phyloP scores from a whole-genome alignment of 2,797 vertebrate genomes.

The Rhodeus uyekii region DNA sequence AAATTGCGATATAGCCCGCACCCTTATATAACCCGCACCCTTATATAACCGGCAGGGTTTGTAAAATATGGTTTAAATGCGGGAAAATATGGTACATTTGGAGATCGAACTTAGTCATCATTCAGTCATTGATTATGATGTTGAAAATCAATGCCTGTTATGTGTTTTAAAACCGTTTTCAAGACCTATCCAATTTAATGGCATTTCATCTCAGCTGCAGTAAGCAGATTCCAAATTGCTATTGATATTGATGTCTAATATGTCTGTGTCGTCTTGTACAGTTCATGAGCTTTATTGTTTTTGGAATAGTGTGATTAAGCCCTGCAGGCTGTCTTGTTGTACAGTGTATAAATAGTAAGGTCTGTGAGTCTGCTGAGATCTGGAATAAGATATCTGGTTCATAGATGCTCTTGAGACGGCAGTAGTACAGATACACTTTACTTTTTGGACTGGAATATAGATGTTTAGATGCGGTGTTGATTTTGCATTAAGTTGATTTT shows the following conservation, averaged over 20 bases:
- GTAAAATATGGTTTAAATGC: no score
- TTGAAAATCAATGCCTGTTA: not conserved
- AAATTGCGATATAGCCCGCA: no score
- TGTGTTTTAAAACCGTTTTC: not conserved
- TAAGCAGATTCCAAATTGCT: not conserved
- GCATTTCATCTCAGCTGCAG: not conserved
- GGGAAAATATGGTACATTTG: no score
- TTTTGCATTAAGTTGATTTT: not conserved
- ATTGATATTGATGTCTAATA: not conserved
- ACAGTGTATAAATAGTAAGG: slow-evolving; percentile 20
- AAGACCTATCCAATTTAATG: not conserved
- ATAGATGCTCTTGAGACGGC: slow-evolving; percentile 36
- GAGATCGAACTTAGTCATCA: not conserved
- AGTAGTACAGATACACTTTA: not conserved
- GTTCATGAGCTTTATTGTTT: not conserved
- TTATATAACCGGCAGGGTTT: no score
- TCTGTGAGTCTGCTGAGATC: slow-evolving; percentile 10
- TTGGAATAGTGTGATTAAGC: not conserved
- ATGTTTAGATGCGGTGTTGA: not conserved
- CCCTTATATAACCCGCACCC: no score
- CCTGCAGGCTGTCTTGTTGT: not conserved
- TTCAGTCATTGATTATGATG: not conserved
- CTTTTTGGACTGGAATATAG: not conserved
- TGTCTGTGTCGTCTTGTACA: not conserved
- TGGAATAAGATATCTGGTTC: slow-evolving; percentile 44